Base-by-base conservation (phyloP, 1,140 invertebrate genomes). In the Drosophila nigrodunni region DNA sequence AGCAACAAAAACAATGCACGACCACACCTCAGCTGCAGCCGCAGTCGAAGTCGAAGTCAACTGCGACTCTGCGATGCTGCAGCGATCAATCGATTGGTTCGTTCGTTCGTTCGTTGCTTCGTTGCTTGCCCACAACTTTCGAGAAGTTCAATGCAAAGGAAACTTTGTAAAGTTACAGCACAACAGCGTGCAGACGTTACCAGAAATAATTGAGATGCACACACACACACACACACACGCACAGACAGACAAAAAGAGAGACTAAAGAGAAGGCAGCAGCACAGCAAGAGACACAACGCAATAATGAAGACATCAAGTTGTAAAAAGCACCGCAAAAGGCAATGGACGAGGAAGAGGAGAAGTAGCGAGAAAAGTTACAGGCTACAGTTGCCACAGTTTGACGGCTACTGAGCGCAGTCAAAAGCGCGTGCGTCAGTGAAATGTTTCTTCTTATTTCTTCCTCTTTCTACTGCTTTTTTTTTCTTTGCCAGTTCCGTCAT, bases 301-400 rank as follows among this genome's bases (percentile, higher is more conserved):
- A 65, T 87, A 75, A 87, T 87, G 83, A 87, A 87, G 83, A 87
- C 83, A 87, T 87, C 83, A 87, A 88, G 80, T 87, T 88, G 83
- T 87, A 82, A 87, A 82, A 83, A 87, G 66, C 61, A 67, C 50
- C 59, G 59, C 65, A 67, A 64, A 69, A 69, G 75, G 65, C 59
- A 72, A 71, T 57, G 43, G 30, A 30, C 49, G 11, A 37, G 6
- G 30, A 67, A 18, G 7, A 34, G 9, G 44, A 64, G 59, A 54
- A 71, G 54, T 21, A 65, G 39, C 79, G 58, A 81, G 76, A 72
- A 82, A 79, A 75, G 58, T 77, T 60, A 46, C 49, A 50, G 60
- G 46, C 54, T 60, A 55, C 30, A 58, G 34, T 41, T 21, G 35
- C 18, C 11, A 79, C 80, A 83, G 65, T 85, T 85, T 74, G 64